These are phyloP conservation scores for Elysia chlorotica DNA, from an alignment of 1,140 invertebrate species.

Conservation along the genomic window DNA sequence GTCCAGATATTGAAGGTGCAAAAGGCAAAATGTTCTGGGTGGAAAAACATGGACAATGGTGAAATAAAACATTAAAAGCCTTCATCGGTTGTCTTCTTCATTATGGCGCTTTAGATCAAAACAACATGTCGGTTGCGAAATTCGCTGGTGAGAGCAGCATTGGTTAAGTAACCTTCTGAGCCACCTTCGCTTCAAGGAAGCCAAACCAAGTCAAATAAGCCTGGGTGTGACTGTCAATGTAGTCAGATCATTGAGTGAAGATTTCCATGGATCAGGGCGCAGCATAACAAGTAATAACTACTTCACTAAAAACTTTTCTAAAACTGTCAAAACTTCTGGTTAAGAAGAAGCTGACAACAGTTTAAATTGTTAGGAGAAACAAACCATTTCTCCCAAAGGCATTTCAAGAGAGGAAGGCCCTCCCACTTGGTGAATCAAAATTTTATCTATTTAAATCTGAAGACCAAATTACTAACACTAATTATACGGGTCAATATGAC, in stretches of 20 bases:
- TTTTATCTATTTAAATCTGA: too few species aligned
- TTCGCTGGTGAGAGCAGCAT: slow-evolving; percentile 1
- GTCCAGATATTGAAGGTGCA: not conserved
- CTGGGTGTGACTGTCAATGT: slow-evolving; percentile 11
- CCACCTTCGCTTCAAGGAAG: slow-evolving; percentile 38
- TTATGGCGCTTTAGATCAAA: not conserved
- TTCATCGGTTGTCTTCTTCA: not conserved
- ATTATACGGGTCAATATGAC: too few species aligned
- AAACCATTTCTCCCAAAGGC: slow-evolving; percentile 15
- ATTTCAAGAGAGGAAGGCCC: slow-evolving; percentile 2
- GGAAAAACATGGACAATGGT: not conserved
- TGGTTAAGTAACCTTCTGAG: slow-evolving; percentile 15
- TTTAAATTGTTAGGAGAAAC: not conserved
- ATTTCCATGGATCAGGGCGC: not conserved
- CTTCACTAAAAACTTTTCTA: slow-evolving; percentile 18
- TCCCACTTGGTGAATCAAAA: not conserved
- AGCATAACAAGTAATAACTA: slow-evolving; percentile 30
- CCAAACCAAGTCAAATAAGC: not conserved
- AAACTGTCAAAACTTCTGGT: slow-evolving; percentile 14
- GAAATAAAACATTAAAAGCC: too few species aligned
- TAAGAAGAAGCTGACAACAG: slow-evolving; percentile 1
- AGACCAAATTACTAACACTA: too few species aligned
- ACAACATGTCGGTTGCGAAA: not conserved
- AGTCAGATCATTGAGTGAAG: slow-evolving; percentile 5
- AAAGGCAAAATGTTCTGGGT: not conserved